Evolutionary conservation across 2,797 vertebrate species (phyloP), one percentile per base, ranked within the genome.

Genomic region (Pantherophis alleghaniensis): DNA sequence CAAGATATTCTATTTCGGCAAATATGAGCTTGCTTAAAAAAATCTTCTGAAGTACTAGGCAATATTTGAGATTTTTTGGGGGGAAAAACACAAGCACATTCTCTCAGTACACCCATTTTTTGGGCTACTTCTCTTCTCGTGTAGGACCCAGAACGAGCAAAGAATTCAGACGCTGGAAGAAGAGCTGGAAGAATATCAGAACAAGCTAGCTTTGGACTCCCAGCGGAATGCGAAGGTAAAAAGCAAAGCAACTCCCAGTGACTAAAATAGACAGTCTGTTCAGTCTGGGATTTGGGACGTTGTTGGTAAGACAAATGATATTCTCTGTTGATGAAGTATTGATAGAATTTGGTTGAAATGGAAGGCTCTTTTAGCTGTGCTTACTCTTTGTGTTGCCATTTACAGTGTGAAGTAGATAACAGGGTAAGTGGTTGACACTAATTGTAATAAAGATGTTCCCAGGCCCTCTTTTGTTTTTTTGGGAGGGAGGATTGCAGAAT

Each of bases 161-260:
- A 94, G 96, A 69, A 94, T 98, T 9, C 96, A 97, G 94, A 97
- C 91, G 61, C 97, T 98, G 14, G 97, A 98, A 93, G 94, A 90
- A 2, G 97, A 98, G 92, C 93, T 98, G 94, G 97, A 98, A 92
- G 96, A 97, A 63, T 97, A 97, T 91, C 97, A 97, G 79, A 94
- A 91, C 55, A 96, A 96, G 92, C 94, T 96, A 28, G 94, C 94
- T 0, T 83, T 97, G 90, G 96, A 96, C 7, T 94, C 93, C 14
- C 97, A 97, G 79, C 95, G 97, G 86, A 92, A 1, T 87, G 95
- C n/a, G n/a, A 96, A 98, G 97, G 98, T 98, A 95, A 42, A 74
- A 26, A 57, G 74, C 1, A 1, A 1, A 1, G 16, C 11, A 69
- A 14, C 83, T 92, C 87, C 74, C 0, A 0, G 2, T 26, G 88